Conservation (phyloP, 2,113 vertebrate genomes). For the Thamnaconus septentrionalis region DNA sequence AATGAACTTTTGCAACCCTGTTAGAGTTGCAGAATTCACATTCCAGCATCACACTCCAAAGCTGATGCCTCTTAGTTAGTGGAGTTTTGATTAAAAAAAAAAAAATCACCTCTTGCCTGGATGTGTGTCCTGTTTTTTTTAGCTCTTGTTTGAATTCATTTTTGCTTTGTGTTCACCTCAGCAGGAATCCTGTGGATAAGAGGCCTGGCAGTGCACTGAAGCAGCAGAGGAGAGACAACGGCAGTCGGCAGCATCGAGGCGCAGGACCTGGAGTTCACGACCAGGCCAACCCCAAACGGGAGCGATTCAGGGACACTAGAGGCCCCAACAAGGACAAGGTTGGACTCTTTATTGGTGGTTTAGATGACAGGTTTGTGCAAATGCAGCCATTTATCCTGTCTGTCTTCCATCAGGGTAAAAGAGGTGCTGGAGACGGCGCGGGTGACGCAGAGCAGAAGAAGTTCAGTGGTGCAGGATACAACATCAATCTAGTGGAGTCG, state of each 20-base stretch:
- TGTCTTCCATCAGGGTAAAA: conserved; percentile 78
- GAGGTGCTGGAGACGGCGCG: conserved; percentile 74
- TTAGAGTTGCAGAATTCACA: too few species aligned
- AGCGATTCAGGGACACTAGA: conserved; percentile 72
- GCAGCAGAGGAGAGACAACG: conserved; percentile 85
- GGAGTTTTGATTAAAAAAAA: too few species aligned
- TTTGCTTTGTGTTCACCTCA: not conserved
- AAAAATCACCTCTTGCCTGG: too few species aligned
- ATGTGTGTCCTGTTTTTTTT: not conserved
- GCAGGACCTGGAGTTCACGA: conserved; percentile 78
- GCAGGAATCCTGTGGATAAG: conserved; percentile 79
- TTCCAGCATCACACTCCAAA: too few species aligned
- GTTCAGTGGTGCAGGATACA: conserved; percentile 90
- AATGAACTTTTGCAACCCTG: too few species aligned
- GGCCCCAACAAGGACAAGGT: conserved; percentile 89
- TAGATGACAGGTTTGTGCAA: not conserved
- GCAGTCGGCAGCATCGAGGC: conserved; percentile 82
- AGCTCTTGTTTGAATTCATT: not conserved
- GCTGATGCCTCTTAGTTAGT: too few species aligned
- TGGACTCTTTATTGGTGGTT: conserved; percentile 17
- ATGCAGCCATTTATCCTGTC: not conserved
- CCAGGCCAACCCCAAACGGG: conserved; percentile 79
- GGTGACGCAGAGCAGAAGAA: conserved; percentile 86
- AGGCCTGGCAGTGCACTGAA: conserved; percentile 83
- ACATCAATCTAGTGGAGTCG: conserved; percentile 89